These are phyloP conservation scores for Phalanger gymnotis DNA, from an alignment of 2,797 vertebrate species.

Conservation along the genomic window DNA sequence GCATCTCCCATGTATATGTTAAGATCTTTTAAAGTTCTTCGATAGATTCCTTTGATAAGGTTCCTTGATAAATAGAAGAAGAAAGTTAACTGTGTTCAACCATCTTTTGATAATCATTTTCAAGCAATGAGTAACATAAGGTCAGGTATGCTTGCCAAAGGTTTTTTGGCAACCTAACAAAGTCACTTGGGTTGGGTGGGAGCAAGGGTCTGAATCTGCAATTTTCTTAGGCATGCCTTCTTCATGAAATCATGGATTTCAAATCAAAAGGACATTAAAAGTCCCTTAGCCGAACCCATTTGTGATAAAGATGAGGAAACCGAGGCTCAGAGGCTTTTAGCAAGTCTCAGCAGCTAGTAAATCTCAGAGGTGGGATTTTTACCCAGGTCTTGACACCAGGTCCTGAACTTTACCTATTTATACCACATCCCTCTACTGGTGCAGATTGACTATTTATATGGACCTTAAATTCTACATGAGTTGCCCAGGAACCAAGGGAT, in stretches of 20 bases:
- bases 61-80: neutral
- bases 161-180: neutral
- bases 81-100: neutral
- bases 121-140: neutral
- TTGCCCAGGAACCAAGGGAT: neutral
- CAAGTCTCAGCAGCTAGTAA: no score
- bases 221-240: neutral
- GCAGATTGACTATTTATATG: neutral
- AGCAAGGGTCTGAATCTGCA: neutral
- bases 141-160: neutral
- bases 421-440: neutral
- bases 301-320: neutral
- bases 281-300: neutral
- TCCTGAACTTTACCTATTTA: neutral
- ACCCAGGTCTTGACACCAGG: neutral
- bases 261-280: neutral
- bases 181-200: neutral
- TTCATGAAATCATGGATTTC: neutral
- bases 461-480: neutral
- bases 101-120: neutral
- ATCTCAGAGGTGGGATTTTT: neutral
- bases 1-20: neutral
- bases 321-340: neutral
- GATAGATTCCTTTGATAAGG: neutral
- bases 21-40: neutral